Evolutionary conservation across 2,113 vertebrate genomes (phyloP).

Genomic region (Tyrannus savana): DNA sequence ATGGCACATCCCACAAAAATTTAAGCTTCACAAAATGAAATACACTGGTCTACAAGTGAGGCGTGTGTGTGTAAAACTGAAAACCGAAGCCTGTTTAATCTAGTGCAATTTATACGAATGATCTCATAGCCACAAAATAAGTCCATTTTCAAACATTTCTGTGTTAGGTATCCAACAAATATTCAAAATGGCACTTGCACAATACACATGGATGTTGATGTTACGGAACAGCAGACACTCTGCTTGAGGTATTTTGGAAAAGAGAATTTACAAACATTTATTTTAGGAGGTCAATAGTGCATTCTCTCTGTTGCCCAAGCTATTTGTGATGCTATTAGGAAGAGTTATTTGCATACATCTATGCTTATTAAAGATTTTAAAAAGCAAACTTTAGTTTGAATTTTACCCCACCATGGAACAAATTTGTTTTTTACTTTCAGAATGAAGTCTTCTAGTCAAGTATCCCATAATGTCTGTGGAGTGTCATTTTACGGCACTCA

Average conservation of each 20-base stretch:
- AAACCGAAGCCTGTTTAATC: slow-evolving; percentile 30
- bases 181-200: slow-evolving; percentile 22
- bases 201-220: slow-evolving; percentile 59
- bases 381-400: neutral
- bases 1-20: slow-evolving; percentile 48
- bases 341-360: neutral
- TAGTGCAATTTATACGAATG: slow-evolving; percentile 48
- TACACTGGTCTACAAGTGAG: neutral
- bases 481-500: neutral
- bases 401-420: neutral
- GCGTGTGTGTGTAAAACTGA: neutral
- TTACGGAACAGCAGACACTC: slow-evolving; percentile 17
- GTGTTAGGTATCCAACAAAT: slow-evolving; percentile 35
- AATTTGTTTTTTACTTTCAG: neutral
- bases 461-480: neutral
- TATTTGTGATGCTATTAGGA: slow-evolving; percentile 21
- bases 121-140: slow-evolving; percentile 55
- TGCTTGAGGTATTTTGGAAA: slow-evolving; percentile 47
- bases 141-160: slow-evolving; percentile 15
- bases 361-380: neutral
- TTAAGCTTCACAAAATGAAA: slow-evolving; percentile 58
- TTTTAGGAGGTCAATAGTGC: slow-evolving; percentile 63
- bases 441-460: neutral
- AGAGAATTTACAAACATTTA: slow-evolving; percentile 75
- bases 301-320: slow-evolving; percentile 24